Base-by-base conservation (phyloP, 92 coral and sea anemone species). In the Heteractis magnifica region DNA sequence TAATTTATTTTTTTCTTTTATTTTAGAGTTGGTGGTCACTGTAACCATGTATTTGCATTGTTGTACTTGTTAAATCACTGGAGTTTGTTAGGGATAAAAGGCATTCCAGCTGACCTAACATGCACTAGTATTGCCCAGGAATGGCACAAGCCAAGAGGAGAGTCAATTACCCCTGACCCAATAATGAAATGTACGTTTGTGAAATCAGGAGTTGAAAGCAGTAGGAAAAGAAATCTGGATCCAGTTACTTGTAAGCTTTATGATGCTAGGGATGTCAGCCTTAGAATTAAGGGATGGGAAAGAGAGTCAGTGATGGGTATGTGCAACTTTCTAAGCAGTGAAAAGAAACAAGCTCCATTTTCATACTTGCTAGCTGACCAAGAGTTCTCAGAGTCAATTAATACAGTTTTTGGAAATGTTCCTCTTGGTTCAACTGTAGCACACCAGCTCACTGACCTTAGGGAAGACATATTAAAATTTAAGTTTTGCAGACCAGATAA, bases 131-230 rank as follows among this genome's bases (percentile, higher is more conserved):
- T 86, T 49, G 83, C 85, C 49, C 86, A 75, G 70, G 77, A 81
- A 56, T 87, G 90, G 90, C 90, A 86, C 72, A 87, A 87, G 51
- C 86, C 90, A 65, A 87, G 90, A 87, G 90, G 90, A 21, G 86
- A 81, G n/a, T 12, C 78, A 12, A 81, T 87, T 20, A 72, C 81
- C 71, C 86, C 82, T 48, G 90, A 87, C 4, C 86, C 90, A 81
- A 64, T 87, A 50, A 87, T 89, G 86, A 89, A 89, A 75, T 89
- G 92, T 59, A 44, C 81, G 20, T 81, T 89, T 80, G 83, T 77
- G 52, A 89, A 89, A 77, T 72, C 92, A 79, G 81, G 75, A 26
- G 71, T 82, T 52, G 88, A 85, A 56, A 81, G 51, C 34, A 78
- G 55, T 75, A 68, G 77, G 56, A 85, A 80, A 51, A 71, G 92